These are phyloP conservation scores for Perca flavescens DNA, from an alignment of 2,113 vertebrate genomes.

Conservation along the genomic window DNA sequence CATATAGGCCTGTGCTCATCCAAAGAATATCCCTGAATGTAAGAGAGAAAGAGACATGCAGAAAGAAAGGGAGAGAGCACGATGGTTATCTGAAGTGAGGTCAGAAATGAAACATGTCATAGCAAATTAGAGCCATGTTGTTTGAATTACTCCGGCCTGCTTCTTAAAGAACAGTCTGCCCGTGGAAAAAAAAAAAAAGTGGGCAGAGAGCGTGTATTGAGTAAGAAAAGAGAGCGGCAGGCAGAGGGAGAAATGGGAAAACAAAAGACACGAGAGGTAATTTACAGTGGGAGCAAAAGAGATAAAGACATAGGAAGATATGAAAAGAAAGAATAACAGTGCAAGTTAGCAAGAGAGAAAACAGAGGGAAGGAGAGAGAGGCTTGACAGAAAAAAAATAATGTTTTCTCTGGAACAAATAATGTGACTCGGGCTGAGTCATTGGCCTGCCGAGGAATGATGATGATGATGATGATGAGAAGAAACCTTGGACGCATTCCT, in stretches of 20 bases:
- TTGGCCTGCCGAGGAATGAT: constrained; percentile 83
- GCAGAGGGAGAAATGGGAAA: constrained; percentile 3
- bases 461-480: constrained; percentile 82
- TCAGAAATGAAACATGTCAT: constrained; percentile 89
- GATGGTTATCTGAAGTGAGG: constrained; percentile 86
- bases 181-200: constrained; percentile 28
- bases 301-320: constrained; percentile 64
- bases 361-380: constrained; percentile 60
- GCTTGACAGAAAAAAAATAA: constrained; percentile 69
- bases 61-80: constrained; percentile 71
- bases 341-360: constrained; percentile 59
- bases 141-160: constrained; percentile 84
- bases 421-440: constrained; percentile 86
- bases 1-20: constrained; percentile 61
- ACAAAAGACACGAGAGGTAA: constrained; percentile 45
- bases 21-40: constrained; percentile 54
- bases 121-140: constrained; percentile 88
- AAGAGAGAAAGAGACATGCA: constrained; percentile 51
- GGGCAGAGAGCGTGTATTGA: constrained; percentile 57
- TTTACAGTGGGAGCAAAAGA: constrained; percentile 59
- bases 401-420: constrained; percentile 89
- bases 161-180: constrained; percentile 72
- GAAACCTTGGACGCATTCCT: constrained; percentile 83
- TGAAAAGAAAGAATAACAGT: constrained; percentile 71
- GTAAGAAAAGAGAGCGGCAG: constrained; percentile 48